These are phyloP conservation scores for Leptogaster cylindrica DNA, from an alignment of 2,888 invertebrate genomes.

Conservation along the genomic window DNA sequence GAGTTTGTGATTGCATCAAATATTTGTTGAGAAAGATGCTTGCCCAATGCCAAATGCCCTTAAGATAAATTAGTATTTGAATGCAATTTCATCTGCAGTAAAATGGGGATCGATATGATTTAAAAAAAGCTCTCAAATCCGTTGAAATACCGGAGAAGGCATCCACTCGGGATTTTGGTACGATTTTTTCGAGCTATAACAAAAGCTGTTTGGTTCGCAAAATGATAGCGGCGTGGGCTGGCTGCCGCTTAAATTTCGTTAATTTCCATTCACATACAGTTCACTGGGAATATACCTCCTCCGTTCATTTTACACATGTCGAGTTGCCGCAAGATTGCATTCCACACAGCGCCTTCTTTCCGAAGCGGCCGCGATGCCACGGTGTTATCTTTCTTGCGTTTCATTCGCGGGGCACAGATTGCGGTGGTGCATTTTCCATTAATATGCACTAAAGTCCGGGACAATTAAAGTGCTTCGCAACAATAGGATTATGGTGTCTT, in stretches of 20 bases:
- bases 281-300: not conserved
- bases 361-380: conserved; percentile 9
- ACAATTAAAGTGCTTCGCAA: no score
- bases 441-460: no score
- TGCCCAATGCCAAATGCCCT: no score
- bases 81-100: no score
- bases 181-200: not conserved
- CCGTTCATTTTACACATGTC: conserved; percentile 12
- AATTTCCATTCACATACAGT: not conserved
- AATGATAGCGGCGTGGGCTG: conserved; percentile 6
- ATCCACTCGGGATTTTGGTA: not conserved
- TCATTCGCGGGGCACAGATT: not conserved
- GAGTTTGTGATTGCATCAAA: no score
- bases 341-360: not conserved
- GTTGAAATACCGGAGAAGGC: no score
- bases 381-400: not conserved
- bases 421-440: no score
- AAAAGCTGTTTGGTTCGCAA: not conserved
- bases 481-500: no score
- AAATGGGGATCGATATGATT: no score
- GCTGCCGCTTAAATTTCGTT: not conserved
- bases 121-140: no score
- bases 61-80: no score
- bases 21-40: no score
- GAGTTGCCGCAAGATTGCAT: conserved; percentile 26